phyloP scores from a whole-genome alignment of 2,888 invertebrate genomes.

The Formica aserva region DNA sequence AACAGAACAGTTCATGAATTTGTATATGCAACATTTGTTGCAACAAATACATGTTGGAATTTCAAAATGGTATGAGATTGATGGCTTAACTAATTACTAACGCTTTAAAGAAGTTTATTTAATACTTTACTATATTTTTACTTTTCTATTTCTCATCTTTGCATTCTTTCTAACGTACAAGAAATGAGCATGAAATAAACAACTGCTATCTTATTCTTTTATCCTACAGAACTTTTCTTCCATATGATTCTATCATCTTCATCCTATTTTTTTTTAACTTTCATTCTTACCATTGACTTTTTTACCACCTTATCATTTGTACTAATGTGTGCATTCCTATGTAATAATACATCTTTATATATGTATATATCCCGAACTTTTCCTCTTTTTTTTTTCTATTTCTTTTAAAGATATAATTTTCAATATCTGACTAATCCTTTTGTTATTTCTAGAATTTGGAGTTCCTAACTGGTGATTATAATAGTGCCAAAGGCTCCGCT shows the following conservation, averaged over 20 bases:
- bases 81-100: neutral
- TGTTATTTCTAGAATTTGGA: constrained; percentile 86
- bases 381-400: constrained; percentile 18
- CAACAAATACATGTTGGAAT: neutral
- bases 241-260: neutral
- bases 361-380: neutral
- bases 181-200: neutral
- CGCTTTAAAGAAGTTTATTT: neutral
- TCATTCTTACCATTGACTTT: neutral
- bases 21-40: neutral
- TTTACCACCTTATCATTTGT: neutral
- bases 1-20: neutral
- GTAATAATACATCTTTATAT: neutral
- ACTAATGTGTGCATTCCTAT: neutral
- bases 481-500: constrained; percentile 81
- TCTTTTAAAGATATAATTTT: neutral
- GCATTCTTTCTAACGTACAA: neutral
- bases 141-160: neutral
- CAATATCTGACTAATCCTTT: neutral
- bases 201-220: neutral
- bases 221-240: neutral
- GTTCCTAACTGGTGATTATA: constrained; percentile 85
- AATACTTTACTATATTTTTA: neutral
- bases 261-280: neutral
- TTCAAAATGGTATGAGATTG: neutral